Base-by-base conservation (phyloP, 2,113 vertebrate species). In the Neogale vison region DNA sequence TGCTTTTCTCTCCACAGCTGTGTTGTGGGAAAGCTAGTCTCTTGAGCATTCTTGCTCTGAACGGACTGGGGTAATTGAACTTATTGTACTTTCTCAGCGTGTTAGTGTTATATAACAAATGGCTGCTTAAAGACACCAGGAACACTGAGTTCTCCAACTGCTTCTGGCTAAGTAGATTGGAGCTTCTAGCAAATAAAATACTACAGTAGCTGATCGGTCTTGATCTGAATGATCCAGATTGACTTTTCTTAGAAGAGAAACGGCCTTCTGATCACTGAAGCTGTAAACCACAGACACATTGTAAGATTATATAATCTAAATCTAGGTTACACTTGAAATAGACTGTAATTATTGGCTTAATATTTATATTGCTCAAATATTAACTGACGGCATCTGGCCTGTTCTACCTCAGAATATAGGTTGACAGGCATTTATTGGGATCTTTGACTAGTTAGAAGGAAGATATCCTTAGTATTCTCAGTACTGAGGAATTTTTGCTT, bases 401-500 rank as follows among this genome's bases (percentile, higher is more conserved):
- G 39, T 82, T 65, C 72, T 83, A 21, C 88, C 39, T 97, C 47
- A 90, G 83, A 95, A 85, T 93, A 42, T 63, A 93, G 31, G 6
- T 74, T 95, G 39, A 93, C 34, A 79, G 36, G 77, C 79, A 7
- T 91, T 93, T 93, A 42, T 55, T 88, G 50, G 39, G 83, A 76
- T 93, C 34, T 93, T 36, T 84, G 55, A 93, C 45, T 77, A 86
- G 69, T 17, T 13, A 95, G 39, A 39, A 77, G 47, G 24, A 67
- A 77, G 45, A 21, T 67, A 85, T 34, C 15, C 9, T 47, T 39
- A 93, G 39, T 74, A 14, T 96, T 95, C 80, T 98, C 92, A 97
- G 95, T 97, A 82, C 72, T 94, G 61, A 65, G 74, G 92, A 96
- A 34, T 95, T 97, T 97, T 39, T 96, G 42, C 45, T 98, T 96